These are phyloP conservation scores for Hirtodrosophila duncani DNA, from an alignment of 2,888 invertebrate species.

Conservation along the genomic window DNA sequence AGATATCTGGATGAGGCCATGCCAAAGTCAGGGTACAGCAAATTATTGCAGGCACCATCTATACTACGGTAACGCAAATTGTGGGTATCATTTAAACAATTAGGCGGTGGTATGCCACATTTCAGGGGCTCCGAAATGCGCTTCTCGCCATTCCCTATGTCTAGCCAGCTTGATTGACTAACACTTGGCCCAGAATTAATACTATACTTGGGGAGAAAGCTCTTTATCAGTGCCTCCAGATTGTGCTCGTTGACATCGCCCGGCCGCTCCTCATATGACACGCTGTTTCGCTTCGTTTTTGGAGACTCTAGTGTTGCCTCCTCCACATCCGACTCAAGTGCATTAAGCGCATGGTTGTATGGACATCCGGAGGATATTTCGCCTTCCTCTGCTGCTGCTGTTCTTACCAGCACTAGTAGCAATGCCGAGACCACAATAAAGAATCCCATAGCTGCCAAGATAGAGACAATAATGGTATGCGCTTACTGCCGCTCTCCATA, in stretches of 20 bases:
- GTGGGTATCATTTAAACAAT: slow-evolving; percentile 55
- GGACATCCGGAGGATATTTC: slow-evolving; percentile 28
- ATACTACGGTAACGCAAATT: slow-evolving; percentile 63
- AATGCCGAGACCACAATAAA: slow-evolving; percentile 19
- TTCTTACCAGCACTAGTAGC: slow-evolving; percentile 12
- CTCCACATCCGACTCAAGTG: slow-evolving; percentile 1
- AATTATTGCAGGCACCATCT: slow-evolving; percentile 72
- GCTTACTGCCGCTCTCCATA: slow-evolving; percentile 27
- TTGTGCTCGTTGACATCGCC: slow-evolving; percentile 24
- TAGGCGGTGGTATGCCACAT: slow-evolving; percentile 59
- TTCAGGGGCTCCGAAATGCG: slow-evolving; percentile 13
- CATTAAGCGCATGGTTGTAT: slow-evolving; percentile 17
- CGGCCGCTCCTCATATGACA: slow-evolving; percentile 25
- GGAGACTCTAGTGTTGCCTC: no score
- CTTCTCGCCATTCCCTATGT: slow-evolving; percentile 1
- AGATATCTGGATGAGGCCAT: slow-evolving; percentile 51
- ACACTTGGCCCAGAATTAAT: slow-evolving; percentile 4
- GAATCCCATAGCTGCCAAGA: slow-evolving; percentile 36
- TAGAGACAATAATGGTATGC: slow-evolving; percentile 25
- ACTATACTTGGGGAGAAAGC: slow-evolving; percentile 34
- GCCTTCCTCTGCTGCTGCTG: neutral
- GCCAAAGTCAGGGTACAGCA: slow-evolving; percentile 57
- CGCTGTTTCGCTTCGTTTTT: slow-evolving; percentile 20
- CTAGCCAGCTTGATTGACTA: slow-evolving; percentile 28
- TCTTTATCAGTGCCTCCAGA: slow-evolving; percentile 42